Evolutionary conservation across 2,888 invertebrate species (phyloP), one percentile per base, ranked within the genome.

Genomic region (Chrysolina americana): DNA sequence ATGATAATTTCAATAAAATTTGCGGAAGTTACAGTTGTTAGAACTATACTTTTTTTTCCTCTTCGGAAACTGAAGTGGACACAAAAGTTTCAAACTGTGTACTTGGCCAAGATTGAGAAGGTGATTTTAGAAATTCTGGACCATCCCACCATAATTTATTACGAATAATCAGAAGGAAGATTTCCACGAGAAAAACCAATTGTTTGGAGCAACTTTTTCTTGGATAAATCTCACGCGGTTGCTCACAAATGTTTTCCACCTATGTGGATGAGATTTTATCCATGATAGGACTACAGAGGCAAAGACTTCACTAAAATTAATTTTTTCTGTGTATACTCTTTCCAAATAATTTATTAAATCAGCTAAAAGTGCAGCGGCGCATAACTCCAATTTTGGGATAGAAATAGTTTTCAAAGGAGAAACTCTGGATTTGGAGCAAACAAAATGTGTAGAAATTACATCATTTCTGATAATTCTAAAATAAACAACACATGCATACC

Each of bases 351-450:
- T 47, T 19, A 65, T 65, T 8, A 47, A 15, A 23, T 47, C 15
- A 4, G 53, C 19, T 36, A 44, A 50, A 15, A 62, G 23, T 5
- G 59, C 59, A 8, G 59, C 69, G 6, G n/a, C 70, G 36, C 70
- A 70, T 47, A 63, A 48, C 36, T 70, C 70, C 2, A 70, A 36
- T 11, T 62, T 41, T 36, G 64, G 71, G 15, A 71, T 66, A n/a
- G 71, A 41, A 13, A 62, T 36, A 4, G 23, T 44, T 28, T 66
- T 71, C 9, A 66, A 41, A 2, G 66, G 62, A 56, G 59, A 13
- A 3, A 68, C 66, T 23, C 36, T 71, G 11, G 70, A 70, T 41
- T 70, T 70, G 9, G 48, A 28, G 17, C 64, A 70, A 21, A 65
- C 13, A 41, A 70, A 53, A n/a, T 17, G 47, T 21, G n/a, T 65